phyloP scores from a whole-genome alignment of 1,140 invertebrate genomes.

The Caerostris darwini region DNA sequence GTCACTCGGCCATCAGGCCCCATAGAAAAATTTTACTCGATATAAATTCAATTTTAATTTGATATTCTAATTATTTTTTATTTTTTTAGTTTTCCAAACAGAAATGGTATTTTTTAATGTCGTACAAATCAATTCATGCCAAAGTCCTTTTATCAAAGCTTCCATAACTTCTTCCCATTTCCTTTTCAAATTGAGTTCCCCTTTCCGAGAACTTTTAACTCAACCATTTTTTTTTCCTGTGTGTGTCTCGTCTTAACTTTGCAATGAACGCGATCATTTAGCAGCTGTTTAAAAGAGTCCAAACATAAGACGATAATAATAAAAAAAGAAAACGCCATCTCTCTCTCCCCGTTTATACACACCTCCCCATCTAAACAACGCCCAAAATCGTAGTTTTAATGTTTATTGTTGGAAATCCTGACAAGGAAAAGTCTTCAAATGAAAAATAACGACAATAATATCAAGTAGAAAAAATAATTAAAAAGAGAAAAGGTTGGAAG shows the following conservation, averaged over 20 bases:
- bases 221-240: too few species aligned
- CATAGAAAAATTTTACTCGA: too few species aligned
- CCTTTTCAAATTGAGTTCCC: too few species aligned
- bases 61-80: too few species aligned
- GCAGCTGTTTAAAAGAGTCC: constrained; percentile 39
- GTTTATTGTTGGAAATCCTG: constrained; percentile 54
- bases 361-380: constrained; percentile 29
- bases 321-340: neutral
- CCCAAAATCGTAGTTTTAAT: constrained; percentile 48
- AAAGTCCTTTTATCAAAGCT: too few species aligned
- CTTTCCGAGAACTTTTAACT: too few species aligned
- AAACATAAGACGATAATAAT: neutral
- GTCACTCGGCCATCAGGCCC: too few species aligned
- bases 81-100: too few species aligned
- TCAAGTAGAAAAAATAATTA: neutral
- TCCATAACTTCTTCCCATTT: too few species aligned
- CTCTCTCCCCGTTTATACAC: neutral
- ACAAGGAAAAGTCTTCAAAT: constrained; percentile 23
- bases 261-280: constrained; percentile 35
- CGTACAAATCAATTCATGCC: too few species aligned
- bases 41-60: too few species aligned
- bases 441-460: constrained; percentile 33
- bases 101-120: too few species aligned
- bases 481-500: neutral
- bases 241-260: neutral